Conservation (phyloP, 1,140 invertebrate species). For the Brachionus asplanchnoidis region DNA sequence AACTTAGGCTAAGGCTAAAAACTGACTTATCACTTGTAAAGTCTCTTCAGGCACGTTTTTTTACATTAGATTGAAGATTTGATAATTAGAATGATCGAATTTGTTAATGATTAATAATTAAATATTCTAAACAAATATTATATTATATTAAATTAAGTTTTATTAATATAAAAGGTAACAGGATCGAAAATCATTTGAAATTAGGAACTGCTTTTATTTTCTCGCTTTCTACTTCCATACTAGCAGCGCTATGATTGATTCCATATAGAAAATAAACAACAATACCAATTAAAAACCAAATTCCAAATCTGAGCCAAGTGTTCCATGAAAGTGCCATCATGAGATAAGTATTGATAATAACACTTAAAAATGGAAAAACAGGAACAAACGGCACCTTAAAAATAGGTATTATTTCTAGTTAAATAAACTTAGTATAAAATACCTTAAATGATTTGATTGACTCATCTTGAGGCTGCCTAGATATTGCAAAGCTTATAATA, state of each 20-base stretch:
- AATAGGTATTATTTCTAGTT: background rate
- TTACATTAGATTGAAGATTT: too few relatives aligned
- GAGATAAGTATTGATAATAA: conserved; percentile 77
- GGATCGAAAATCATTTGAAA: background rate
- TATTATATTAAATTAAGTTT: background rate
- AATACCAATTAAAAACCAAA: conserved; percentile 66
- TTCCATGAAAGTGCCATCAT: conserved; percentile 76
- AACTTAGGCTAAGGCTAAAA: too few relatives aligned
- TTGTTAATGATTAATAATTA: too few relatives aligned
- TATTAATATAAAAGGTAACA: background rate
- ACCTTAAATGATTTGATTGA: conserved; percentile 44
- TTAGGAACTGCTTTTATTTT: background rate
- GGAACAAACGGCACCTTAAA: conserved; percentile 77
- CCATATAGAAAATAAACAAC: conserved; percentile 36
- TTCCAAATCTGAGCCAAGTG: conserved; percentile 76
- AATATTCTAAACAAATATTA: too few relatives aligned
- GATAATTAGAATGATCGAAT: too few relatives aligned
- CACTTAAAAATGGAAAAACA: conserved; percentile 72
- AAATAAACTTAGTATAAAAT: background rate
- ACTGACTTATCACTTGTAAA: too few relatives aligned
- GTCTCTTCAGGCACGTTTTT: too few relatives aligned
- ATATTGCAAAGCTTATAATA: conserved; percentile 39
- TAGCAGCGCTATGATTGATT: background rate
- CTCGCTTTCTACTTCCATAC: background rate
- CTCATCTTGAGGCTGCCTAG: conserved; percentile 43